Evolutionary conservation across 2,888 invertebrate genomes (phyloP), one percentile per base, ranked within the genome.

Genomic region (Colostygia pectinataria): DNA sequence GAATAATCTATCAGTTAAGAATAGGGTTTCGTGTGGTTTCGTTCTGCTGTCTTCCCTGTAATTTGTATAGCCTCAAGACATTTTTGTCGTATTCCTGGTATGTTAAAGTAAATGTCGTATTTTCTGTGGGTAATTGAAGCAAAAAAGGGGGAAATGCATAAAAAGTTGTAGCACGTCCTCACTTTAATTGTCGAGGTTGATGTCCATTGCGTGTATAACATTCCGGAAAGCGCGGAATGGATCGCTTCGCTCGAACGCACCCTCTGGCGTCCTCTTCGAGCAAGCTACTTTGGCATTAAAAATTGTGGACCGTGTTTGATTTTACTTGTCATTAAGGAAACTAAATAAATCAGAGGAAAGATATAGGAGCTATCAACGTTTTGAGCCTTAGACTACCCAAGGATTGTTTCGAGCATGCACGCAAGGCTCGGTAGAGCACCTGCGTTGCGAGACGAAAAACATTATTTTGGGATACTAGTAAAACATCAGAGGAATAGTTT

Each of bases 181-280:
- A 24, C 12, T 33, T 29, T 58, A 58, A 58, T 61, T 51, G 48
- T 41, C 14, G 36, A 42, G 58, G 54, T 46, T 51, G 47, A 36
- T 29, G 41, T 44, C 24, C 47, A 56, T 64, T 65, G 66, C 63
- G 65, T 70, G 65, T 63, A 73, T 64, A 46, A 63, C 66, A 71
- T 78, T 80, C 80, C 82, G 68, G 81, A 77, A 80, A 80, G 42
- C 68, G 64, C 62, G 66, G 65, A 63, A 68, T 73, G 65, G 61
- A 65, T 57, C 65, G 67, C 64, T 59, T 47, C 71, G 74, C 66
- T 63, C 59, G 63, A 59, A 53, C 61, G 67, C 54, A 44, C 61
- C 71, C 58, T 51, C 43, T 55, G 61, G 59, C 31, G 47, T 32
- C 52, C 52, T 46, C 29, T 28, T 33, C 40, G 8, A 15, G 4